phyloP scores from a whole-genome alignment of 2,888 invertebrate species.

The Metacarcinus magister region DNA sequence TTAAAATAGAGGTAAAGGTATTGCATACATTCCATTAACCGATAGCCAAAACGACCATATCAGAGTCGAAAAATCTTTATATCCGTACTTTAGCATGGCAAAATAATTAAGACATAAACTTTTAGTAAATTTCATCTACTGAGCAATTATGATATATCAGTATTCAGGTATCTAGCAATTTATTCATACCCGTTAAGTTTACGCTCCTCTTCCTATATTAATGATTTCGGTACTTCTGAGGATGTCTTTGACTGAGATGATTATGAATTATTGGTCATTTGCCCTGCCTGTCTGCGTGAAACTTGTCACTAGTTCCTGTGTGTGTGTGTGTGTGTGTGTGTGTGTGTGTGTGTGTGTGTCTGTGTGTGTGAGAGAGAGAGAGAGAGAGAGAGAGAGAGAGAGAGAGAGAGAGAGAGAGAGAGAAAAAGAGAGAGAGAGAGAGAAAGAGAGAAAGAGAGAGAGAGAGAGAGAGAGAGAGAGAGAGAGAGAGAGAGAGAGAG shows the following conservation, averaged over 20 bases:
- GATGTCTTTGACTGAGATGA: no score
- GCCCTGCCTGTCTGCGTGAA: no score
- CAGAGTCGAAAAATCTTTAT: not conserved
- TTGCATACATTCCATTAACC: not conserved
- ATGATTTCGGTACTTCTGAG: no score
- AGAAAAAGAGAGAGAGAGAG: conserved; percentile 5
- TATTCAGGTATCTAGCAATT: not conserved
- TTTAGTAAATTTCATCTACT: not conserved
- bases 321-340: no score
- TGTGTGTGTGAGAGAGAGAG: no score
- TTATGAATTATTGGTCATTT: no score
- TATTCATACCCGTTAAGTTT: not conserved
- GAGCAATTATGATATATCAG: not conserved
- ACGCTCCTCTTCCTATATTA: not conserved
- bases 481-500: not conserved
- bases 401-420: not conserved
- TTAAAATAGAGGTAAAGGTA: not conserved
- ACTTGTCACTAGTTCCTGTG: no score
- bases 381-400: no score
- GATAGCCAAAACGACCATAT: not conserved
- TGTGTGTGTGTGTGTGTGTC: no score
- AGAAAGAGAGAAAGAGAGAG: not conserved
- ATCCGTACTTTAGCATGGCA: no score
- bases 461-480: not conserved
- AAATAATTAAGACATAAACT: no score